phyloP scores from a whole-genome alignment of 2,797 vertebrate species.

The Malurus splendens region DNA sequence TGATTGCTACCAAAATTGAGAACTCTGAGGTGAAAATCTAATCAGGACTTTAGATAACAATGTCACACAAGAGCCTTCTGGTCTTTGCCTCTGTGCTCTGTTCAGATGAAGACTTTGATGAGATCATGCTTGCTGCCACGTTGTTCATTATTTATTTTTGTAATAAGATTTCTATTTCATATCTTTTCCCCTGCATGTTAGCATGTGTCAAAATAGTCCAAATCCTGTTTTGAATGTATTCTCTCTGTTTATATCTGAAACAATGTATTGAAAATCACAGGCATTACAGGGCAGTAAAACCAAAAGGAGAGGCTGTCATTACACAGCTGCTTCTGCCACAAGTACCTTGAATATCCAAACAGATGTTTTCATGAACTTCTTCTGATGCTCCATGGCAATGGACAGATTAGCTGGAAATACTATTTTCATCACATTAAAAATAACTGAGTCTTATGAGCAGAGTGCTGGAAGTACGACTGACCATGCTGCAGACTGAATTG shows the following conservation, averaged over 20 bases:
- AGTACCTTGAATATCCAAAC: not conserved
- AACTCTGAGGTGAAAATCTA: conserved; percentile 61
- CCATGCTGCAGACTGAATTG: not conserved
- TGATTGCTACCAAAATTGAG: conserved; percentile 64
- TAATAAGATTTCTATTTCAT: conserved; percentile 20
- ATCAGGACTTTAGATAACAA: conserved; percentile 57
- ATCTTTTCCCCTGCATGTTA: not conserved
- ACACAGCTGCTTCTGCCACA: not conserved
- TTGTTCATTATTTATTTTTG: conserved; percentile 51
- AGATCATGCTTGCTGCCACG: not conserved
- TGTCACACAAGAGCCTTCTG: conserved; percentile 44
- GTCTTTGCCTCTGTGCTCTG: conserved; percentile 16
- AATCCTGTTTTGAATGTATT: conserved; percentile 3
- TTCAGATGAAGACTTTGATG: conserved; percentile 48
- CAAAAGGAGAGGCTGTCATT: not conserved
- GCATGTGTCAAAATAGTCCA: not conserved
- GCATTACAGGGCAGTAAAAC: not conserved
- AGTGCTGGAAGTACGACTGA: not conserved
- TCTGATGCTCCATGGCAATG: not conserved
- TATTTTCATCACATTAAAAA: not conserved
- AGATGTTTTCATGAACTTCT: not conserved
- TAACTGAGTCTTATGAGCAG: not conserved
- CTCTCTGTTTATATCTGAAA: not conserved
- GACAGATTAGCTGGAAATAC: not conserved
- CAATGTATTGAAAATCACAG: not conserved